Percentiles rank a stretch among this genome's conserved stretches.
phyloP scores from a whole-genome alignment of 2,113 vertebrate species.

The Syrmaticus mikado region DNA sequence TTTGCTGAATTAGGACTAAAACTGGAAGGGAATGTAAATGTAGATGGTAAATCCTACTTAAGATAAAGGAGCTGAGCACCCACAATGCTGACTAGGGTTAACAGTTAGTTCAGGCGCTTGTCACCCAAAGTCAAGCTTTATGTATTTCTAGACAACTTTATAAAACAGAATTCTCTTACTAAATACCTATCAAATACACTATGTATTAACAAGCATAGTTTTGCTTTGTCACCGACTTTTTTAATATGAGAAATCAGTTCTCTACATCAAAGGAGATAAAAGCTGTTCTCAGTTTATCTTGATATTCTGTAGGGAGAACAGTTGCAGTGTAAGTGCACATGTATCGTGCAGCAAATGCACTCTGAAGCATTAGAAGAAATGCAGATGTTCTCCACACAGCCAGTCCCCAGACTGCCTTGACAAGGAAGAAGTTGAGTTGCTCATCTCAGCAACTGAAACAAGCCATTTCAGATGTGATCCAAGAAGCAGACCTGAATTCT shows the following conservation, averaged over 20 bases:
- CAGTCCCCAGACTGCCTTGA: not conserved
- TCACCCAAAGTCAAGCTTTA: too few species aligned
- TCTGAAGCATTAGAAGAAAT: not conserved
- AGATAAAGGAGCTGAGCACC: conserved; percentile 36
- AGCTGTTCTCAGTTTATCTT: too few species aligned
- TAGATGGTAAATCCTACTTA: conserved; percentile 38
- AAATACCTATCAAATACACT: not conserved
- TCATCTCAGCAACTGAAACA: not conserved
- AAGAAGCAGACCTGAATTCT: not conserved
- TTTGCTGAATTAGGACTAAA: conserved; percentile 59
- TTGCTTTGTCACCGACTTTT: not conserved
- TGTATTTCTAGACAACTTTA: not conserved
- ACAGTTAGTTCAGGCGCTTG: conserved; percentile 31
- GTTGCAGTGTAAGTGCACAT: not conserved
- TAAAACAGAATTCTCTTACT: not conserved
- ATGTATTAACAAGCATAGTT: not conserved
- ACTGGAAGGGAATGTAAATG: conserved; percentile 40
- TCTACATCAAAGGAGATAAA: not conserved
- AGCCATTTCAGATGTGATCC: not conserved
- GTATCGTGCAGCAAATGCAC: too few species aligned
- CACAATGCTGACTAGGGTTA: not conserved
- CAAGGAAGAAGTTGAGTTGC: not conserved
- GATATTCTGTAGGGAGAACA: not conserved
- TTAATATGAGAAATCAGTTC: not conserved
- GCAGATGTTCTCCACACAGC: not conserved